phyloP scores from a whole-genome alignment of 2,797 vertebrate species.

The Phoeniculus purpureus region DNA sequence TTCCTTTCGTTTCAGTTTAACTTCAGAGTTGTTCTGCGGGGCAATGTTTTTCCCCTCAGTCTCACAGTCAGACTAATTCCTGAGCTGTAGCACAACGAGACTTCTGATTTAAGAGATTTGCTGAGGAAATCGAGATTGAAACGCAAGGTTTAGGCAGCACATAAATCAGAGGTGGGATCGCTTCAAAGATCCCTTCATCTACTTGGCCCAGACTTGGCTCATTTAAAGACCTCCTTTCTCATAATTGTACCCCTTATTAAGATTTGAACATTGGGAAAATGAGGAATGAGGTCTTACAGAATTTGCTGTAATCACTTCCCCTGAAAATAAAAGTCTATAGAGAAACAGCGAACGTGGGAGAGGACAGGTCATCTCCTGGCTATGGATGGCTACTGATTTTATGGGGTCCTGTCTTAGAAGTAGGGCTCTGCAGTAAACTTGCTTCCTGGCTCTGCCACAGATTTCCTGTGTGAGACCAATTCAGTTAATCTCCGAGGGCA shows the following conservation, averaged over 20 bases:
- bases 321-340: constrained; percentile 45
- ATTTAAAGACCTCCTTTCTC: constrained; percentile 53
- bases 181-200: constrained; percentile 70
- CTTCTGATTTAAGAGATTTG: constrained; percentile 72
- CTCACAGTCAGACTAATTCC: constrained; percentile 64
- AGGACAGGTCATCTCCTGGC: constrained; percentile 45
- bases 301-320: constrained; percentile 48
- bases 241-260: constrained; percentile 55
- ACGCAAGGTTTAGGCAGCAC: constrained; percentile 55
- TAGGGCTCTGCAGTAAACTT: constrained; percentile 60
- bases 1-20: constrained; percentile 60
- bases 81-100: constrained; percentile 49
- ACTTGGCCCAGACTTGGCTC: constrained; percentile 41
- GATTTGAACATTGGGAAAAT: constrained; percentile 58
- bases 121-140: constrained; percentile 70
- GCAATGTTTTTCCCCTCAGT: constrained; percentile 51
- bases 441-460: constrained; percentile 62
- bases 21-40: constrained; percentile 22
- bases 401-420: constrained; percentile 36
- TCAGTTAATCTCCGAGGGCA: constrained; percentile 64
- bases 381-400: constrained; percentile 66
- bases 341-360: background rate
- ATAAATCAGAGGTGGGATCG: constrained; percentile 71
- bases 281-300: constrained; percentile 47
- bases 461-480: constrained; percentile 64